Base-by-base conservation (phyloP, 2,888 invertebrate genomes). In the Lissonota sp. region DNA sequence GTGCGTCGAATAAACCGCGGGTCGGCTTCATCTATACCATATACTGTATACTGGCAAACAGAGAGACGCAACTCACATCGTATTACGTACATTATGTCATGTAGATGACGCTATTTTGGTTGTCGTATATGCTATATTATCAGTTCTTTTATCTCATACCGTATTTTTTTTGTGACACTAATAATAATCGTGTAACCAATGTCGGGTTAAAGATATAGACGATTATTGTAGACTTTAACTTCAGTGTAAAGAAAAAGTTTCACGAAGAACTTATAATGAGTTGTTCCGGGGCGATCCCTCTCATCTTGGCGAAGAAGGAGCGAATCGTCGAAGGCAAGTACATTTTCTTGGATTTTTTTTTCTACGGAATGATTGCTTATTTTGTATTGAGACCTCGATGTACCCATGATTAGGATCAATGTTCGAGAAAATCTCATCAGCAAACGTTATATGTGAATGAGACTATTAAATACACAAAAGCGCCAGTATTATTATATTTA, bases 301-400 rank as follows among this genome's bases (percentile, higher is more conserved):
- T 91, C 83, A 87, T 91, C 71, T 85, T 91, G 83, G 91, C 88
- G 83, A 89, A 84, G 84, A 91, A 89, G 83, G 91, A 89, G 70
- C 88, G 89, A 80, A 88, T 89, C 75, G 76, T 89, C 73, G 90
- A 90, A 88, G 91, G 91, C 88, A 91, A 91, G 90, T 90, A 26
- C 26, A 26, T 26, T 26, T 26, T 26, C 26, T 26, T 26, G 26
- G 26, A 26, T 26, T 26, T 26, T 26, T 2, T 26, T 26, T 26
- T 26, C 3, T 26, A 26, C 26, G 26, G 26, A 26, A 26, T 26
- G 26, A 26, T 26, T 26, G 26, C 26, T 26, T 26, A 26, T 26
- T 26, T 26, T 26, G 26, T 26, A 26, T 26, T 3, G 26, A 26
- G 26, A 3, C 26, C 26, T 26, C 26, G 1, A 26, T 26, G 26